Conservation (phyloP, 2,113 vertebrate genomes). For the Piprites chloris region DNA sequence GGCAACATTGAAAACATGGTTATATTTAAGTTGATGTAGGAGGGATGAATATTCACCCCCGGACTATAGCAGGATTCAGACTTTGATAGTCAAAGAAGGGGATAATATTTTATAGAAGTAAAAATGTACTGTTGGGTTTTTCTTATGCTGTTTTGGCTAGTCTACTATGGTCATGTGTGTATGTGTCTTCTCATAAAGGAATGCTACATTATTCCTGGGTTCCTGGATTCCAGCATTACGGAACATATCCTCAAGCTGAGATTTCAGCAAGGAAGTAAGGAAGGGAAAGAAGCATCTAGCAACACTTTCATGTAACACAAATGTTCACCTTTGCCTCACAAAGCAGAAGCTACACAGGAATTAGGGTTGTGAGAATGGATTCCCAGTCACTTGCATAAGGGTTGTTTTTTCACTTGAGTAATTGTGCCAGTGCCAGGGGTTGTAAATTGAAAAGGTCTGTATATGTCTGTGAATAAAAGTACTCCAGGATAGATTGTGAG, state of each 20-base stretch:
- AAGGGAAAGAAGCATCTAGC: background rate
- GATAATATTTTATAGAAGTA: background rate
- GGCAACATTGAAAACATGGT: background rate
- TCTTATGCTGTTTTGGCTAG: rapidly evolving
- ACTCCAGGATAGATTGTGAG: background rate
- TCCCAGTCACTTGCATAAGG: background rate
- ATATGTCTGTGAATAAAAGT: background rate
- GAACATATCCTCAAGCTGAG: background rate
- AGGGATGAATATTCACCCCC: background rate
- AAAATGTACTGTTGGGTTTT: background rate
- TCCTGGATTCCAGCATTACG: background rate
- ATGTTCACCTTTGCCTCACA: background rate
- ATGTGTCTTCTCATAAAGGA: background rate
- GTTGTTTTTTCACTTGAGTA: background rate
- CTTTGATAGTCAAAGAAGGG: background rate
- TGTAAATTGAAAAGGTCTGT: background rate
- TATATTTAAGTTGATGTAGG: background rate
- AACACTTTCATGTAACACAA: background rate
- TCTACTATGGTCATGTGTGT: rapidly evolving
- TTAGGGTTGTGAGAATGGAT: background rate
- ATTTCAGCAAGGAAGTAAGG: background rate
- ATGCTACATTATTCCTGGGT: background rate
- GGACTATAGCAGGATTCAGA: background rate
- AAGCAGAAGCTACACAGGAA: background rate
- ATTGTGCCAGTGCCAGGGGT: background rate